Conservation (phyloP, 2,888 invertebrate genomes). For the Volucella inanis region DNA sequence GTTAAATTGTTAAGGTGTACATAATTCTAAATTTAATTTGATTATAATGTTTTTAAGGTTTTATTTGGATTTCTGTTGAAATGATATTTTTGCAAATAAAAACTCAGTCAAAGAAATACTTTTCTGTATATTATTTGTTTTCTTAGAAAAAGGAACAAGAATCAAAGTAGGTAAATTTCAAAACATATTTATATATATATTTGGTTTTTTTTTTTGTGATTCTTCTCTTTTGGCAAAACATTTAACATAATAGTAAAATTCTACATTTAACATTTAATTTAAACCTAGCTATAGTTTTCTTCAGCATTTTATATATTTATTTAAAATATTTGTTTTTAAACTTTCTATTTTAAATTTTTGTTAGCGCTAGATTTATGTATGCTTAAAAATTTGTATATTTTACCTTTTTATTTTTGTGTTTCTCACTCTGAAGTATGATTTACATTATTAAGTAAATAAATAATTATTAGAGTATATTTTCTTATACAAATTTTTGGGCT, state of each 20-base stretch:
- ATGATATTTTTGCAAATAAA: slow-evolving; percentile 22
- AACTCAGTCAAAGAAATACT: slow-evolving; percentile 40
- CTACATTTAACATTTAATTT: slow-evolving; percentile 50
- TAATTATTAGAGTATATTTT: not conserved
- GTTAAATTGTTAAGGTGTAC: not conserved
- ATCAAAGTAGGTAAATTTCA: slow-evolving; percentile 14
- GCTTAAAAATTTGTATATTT: slow-evolving; percentile 36
- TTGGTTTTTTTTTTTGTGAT: not conserved
- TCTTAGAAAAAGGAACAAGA: slow-evolving; percentile 5
- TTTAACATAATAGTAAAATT: slow-evolving; percentile 24
- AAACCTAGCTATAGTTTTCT: slow-evolving; percentile 63
- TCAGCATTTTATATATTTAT: slow-evolving; percentile 47
- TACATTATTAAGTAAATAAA: not conserved
- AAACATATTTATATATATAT: not conserved
- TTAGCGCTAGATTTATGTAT: not conserved
- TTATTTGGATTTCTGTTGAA: slow-evolving; percentile 6
- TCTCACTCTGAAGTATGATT: slow-evolving; percentile 61
- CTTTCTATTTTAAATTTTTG: slow-evolving; percentile 12
- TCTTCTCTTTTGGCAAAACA: slow-evolving; percentile 45
- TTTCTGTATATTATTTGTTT: slow-evolving; percentile 5
- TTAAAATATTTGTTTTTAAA: slow-evolving; percentile 7
- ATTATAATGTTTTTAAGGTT: not conserved
- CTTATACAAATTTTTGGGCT: slow-evolving; percentile 3
- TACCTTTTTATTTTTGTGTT: slow-evolving; percentile 18
- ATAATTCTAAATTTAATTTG: slow-evolving; percentile 42